Percentiles rank a stretch among this genome's conserved stretches.
These are phyloP conservation scores for Trachops cirrhosus DNA, from an alignment of 2,797 vertebrate species.

Conservation along the genomic window DNA sequence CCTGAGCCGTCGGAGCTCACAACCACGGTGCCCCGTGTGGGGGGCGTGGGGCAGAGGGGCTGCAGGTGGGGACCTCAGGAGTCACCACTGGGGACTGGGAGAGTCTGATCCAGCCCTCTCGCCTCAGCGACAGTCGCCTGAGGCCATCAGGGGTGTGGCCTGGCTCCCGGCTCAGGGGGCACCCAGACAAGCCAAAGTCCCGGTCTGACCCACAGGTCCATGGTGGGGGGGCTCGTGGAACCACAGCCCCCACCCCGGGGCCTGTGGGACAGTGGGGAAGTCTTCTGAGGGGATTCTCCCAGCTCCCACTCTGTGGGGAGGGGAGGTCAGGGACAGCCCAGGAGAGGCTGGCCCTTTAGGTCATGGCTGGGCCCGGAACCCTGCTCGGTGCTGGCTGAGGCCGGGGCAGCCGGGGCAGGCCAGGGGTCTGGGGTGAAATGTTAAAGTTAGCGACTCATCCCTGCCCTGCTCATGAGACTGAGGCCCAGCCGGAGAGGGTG, in stretches of 20 bases:
- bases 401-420: neutral
- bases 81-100: neutral
- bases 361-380: neutral
- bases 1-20: neutral
- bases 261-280: rapidly evolving
- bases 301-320: neutral
- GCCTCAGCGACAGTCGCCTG: neutral
- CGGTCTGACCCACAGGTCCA: neutral
- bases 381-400: neutral
- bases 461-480: neutral
- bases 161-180: neutral
- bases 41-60: rapidly evolving
- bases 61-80: neutral
- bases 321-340: neutral
- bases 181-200: rapidly evolving
- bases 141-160: neutral
- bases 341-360: neutral
- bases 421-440: neutral
- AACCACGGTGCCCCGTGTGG: rapidly evolving
- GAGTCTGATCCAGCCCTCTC: neutral
- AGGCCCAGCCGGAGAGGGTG: neutral
- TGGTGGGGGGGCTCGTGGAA: neutral
- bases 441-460: rapidly evolving
- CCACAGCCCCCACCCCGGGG: no score
- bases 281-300: neutral